Base-by-base conservation (phyloP, 2,888 invertebrate genomes). In the Acleris cristana region DNA sequence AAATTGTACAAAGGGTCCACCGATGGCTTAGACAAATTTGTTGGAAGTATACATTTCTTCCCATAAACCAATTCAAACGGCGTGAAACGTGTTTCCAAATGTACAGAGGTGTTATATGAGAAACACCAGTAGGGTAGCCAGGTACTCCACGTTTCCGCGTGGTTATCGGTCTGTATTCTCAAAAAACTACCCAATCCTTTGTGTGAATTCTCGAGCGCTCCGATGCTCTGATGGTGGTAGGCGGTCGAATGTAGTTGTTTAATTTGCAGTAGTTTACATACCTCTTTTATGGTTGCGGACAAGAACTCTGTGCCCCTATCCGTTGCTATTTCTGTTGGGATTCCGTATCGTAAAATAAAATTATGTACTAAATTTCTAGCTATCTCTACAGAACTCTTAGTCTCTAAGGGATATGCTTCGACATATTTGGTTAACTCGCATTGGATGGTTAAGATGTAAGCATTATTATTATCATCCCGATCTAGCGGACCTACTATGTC, bases 71-170 rank as follows among this genome's bases (percentile, higher is more conserved):
- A 52, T 58, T 73, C 73, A 51, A 57, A 71, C 3, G 72, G 71
- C 3, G 72, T 71, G 21, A 61, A 73, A 45, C 67, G 62, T 4
- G 70, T 72, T 23, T 62, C 65, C 18, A 70, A 62, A 57, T 73
- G 73, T 3, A 72, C 71, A 5, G 70, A 67, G 19, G 51, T 74
- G 53, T 74, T 74, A 59, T 53, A 72, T 12, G 55, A 30, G 44
- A 72, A 72, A 63, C 64, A 64, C 72, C 72, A 72, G 64, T 60
- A 73, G 4, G 71, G 69, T 26, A 71, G 30, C 70, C 69, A 73
- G 30, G 49, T 19, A 45, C 70, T 71, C 71, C 73, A 73, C 10
- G 59, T 64, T 8, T 69, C 62, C 12, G 23, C 14, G 16, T 65
- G 45, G 19, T 62, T 55, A 21, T 55, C 54, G 21, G 64, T 61